Conservation (phyloP, 2,888 invertebrate genomes). For the Nowickia ferox region DNA sequence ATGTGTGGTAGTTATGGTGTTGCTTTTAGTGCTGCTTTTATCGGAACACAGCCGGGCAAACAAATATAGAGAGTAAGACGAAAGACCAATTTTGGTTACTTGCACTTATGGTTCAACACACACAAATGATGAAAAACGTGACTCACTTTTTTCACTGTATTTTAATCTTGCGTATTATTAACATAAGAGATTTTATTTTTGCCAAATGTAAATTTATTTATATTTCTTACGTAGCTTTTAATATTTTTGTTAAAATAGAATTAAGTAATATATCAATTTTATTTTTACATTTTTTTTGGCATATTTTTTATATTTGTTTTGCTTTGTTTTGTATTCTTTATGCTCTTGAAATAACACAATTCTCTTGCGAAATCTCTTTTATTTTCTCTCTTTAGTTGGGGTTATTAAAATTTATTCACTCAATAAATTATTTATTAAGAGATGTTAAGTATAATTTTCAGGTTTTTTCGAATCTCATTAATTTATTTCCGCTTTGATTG, state of each 20-base stretch:
- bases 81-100: constrained; percentile 1
- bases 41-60: constrained; percentile 55
- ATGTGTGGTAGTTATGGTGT: constrained; percentile 46
- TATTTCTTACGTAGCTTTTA: constrained; percentile 34
- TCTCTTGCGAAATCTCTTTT: constrained; percentile 5
- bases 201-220: constrained; percentile 20
- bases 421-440: constrained; percentile 24
- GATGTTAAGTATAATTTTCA: neutral
- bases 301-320: constrained; percentile 42
- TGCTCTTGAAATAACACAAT: constrained; percentile 10
- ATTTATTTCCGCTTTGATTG: constrained; percentile 16
- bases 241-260: constrained; percentile 48
- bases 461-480: constrained; percentile 5
- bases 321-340: constrained; percentile 44
- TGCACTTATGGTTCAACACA: constrained; percentile 20
- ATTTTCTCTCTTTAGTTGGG: neutral
- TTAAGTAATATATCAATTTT: constrained; percentile 23
- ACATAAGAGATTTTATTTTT: neutral
- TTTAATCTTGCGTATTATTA: constrained; percentile 13
- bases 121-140: constrained; percentile 54
- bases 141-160: constrained; percentile 59
- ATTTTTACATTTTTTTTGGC: constrained; percentile 35
- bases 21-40: constrained; percentile 23
- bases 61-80: constrained; percentile 53
- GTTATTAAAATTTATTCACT: constrained; percentile 25